These are phyloP conservation scores for Diaphora mendica DNA, from an alignment of 2,888 invertebrate species.

Conservation along the genomic window DNA sequence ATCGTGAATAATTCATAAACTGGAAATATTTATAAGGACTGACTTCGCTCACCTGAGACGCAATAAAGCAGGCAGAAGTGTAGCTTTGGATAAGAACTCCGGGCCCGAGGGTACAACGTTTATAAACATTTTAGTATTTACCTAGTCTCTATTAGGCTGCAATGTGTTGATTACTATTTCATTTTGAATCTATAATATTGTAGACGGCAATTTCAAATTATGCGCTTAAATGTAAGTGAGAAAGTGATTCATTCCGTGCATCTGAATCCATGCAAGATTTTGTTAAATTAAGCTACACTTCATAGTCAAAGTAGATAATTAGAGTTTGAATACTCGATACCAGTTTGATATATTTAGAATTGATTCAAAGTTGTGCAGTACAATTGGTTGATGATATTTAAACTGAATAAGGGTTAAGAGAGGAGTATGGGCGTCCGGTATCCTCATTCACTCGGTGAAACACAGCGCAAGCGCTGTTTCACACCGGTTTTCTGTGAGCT, in stretches of 20 bases:
- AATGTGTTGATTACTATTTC: background rate
- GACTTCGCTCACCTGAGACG: conserved; percentile 38
- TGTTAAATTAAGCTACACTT: background rate
- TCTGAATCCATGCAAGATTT: background rate
- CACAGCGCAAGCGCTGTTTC: too few relatives aligned
- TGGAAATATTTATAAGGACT: conserved; percentile 47
- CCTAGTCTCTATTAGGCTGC: background rate
- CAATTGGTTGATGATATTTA: too few relatives aligned
- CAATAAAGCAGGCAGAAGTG: conserved; percentile 22
- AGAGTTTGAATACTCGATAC: too few relatives aligned
- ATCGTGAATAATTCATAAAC: conserved; percentile 49
- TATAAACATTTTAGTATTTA: background rate
- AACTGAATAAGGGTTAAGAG: too few relatives aligned
- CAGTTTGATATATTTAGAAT: too few relatives aligned
- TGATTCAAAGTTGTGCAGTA: too few relatives aligned
- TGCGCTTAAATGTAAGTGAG: background rate
- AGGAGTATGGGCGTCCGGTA: too few relatives aligned
- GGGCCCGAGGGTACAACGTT: background rate
- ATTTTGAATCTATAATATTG: too few relatives aligned
- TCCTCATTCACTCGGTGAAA: too few relatives aligned
- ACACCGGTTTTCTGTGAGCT: too few relatives aligned
- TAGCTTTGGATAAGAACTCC: conserved; percentile 10
- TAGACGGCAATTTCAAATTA: too few relatives aligned
- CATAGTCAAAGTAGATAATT: background rate
- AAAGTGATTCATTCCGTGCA: background rate